Evolutionary conservation across 2,113 vertebrate genomes (phyloP).

Genomic region (Tragelaphus buxtoni): DNA sequence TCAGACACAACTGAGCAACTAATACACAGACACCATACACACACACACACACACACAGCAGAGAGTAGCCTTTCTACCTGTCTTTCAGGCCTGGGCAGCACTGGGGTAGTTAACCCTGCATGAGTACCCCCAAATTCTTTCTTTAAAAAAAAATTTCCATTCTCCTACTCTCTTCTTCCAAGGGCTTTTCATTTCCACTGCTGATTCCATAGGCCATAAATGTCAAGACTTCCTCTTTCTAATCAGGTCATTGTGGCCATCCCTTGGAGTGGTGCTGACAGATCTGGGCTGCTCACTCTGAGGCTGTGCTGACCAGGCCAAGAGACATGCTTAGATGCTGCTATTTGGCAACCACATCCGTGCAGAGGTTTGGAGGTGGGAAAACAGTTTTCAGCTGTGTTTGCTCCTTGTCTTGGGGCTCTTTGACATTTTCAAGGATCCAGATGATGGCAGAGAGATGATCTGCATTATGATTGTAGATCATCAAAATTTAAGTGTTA

Average conservation of each 20-base stretch:
- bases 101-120: not conserved
- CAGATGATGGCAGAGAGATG: not conserved
- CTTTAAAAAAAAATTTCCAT: not conserved
- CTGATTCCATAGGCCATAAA: not conserved
- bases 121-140: not conserved
- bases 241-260: not conserved
- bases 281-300: not conserved
- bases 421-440: conserved; percentile 42
- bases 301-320: conserved; percentile 22
- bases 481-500: not conserved
- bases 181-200: not conserved
- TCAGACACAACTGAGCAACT: not conserved
- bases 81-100: not conserved
- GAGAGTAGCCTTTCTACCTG: not conserved
- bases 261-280: not conserved
- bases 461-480: not conserved
- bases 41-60: not conserved
- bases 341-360: conserved; percentile 21
- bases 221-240: not conserved
- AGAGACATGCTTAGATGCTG: not conserved
- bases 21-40: not conserved
- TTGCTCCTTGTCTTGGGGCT: not conserved
- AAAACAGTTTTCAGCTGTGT: not conserved
- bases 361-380: conserved; percentile 13
- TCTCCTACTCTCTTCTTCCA: not conserved